A percentile compares a stretch with the other conserved stretches of the same genome.
Evolutionary conservation across 2,888 invertebrate genomes (phyloP).

Genomic region (Sphecodes monilicornis): DNA sequence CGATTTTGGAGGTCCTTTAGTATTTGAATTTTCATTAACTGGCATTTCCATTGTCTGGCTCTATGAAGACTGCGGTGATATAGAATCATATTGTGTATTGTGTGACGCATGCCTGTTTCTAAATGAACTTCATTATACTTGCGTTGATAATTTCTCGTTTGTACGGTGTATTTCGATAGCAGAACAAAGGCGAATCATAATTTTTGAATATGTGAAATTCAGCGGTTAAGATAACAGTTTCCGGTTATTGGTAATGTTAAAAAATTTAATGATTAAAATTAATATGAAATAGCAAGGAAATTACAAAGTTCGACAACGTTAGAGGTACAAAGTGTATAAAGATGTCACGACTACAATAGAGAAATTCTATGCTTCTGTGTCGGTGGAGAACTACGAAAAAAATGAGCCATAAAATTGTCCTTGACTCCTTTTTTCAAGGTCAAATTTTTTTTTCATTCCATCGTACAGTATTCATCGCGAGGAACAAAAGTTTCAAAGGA

Average conservation of each 20-base stretch:
- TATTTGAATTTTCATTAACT: neutral
- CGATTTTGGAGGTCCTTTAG: neutral
- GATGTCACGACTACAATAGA: too few relatives aligned
- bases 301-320: neutral
- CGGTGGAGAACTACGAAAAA: too few relatives aligned
- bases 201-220: neutral
- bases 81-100: neutral
- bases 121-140: constrained; percentile 1
- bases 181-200: neutral
- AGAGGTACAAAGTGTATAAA: too few relatives aligned
- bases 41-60: neutral
- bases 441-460: too few relatives aligned
- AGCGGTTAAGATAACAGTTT: neutral
- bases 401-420: too few relatives aligned
- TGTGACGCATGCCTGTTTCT: neutral
- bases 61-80: neutral
- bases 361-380: too few relatives aligned
- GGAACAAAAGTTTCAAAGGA: too few relatives aligned
- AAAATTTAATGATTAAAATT: neutral
- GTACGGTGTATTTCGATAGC: too few relatives aligned
- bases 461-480: too few relatives aligned
- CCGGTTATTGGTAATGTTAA: neutral
- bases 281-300: neutral
- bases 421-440: too few relatives aligned
- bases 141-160: neutral